phyloP scores from a whole-genome alignment of 2,113 vertebrate species.

The Oxyruncus cristatus region DNA sequence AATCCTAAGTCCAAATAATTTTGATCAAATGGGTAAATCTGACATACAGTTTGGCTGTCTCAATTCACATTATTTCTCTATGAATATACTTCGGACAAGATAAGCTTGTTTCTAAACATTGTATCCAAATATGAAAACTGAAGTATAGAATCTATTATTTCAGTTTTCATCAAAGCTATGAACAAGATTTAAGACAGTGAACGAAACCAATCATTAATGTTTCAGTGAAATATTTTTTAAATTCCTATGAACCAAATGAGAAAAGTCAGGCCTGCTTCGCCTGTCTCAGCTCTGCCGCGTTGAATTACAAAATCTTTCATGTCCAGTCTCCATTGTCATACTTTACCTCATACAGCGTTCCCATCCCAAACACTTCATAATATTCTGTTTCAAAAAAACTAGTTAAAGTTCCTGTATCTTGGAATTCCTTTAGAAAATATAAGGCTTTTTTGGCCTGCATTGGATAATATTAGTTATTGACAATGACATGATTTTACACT shows the following conservation, averaged over 20 bases:
- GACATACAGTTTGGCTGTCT: not conserved
- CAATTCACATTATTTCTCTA: not conserved
- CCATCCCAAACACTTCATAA: not conserved
- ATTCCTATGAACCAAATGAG: not conserved
- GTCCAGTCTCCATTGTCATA: not conserved
- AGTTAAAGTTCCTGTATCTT: not conserved
- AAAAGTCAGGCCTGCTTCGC: not conserved
- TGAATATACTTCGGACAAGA: not conserved
- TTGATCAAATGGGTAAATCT: not conserved
- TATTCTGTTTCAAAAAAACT: not conserved
- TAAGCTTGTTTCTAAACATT: not conserved
- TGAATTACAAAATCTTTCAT: not conserved
- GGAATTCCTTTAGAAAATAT: not conserved
- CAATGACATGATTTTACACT: not conserved
- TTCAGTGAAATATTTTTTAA: not conserved
- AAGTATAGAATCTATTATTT: not conserved
- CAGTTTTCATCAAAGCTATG: not conserved
- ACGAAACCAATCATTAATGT: not conserved
- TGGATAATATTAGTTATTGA: not conserved
- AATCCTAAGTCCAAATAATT: not conserved
- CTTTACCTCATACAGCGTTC: not conserved
- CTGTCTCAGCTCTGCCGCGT: not conserved
- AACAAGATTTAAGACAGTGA: not conserved
- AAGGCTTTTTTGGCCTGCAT: not conserved
- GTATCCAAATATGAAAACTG: not conserved